A percentile compares a stretch with the other conserved stretches of the same genome.
Evolutionary conservation across 30 jellyfish, hydroid and myxozoan species (phyloP).

Genomic region (Pelagia noctiluca): DNA sequence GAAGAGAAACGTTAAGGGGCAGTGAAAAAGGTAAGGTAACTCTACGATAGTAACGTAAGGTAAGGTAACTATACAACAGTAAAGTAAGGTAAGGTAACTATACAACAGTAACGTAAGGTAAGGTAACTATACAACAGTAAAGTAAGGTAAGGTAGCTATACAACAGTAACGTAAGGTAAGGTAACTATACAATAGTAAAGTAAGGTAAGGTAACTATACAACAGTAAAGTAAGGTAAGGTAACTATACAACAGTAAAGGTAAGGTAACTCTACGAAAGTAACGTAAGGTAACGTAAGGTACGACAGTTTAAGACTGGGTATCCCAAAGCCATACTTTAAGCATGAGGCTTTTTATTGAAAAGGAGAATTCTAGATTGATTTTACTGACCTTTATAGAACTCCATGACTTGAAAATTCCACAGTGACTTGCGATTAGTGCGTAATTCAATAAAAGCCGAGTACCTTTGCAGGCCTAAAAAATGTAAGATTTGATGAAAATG

Average conservation of each 20-base stretch:
- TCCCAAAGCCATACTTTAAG: too few relatives aligned
- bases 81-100: too few relatives aligned
- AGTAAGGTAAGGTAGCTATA: background rate
- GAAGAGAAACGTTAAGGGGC: background rate
- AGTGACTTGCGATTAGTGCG: slow-evolving; percentile 40
- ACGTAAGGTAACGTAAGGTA: too few relatives aligned
- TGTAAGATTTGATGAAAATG: background rate
- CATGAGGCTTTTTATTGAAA: background rate
- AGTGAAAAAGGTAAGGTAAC: background rate
- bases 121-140: too few relatives aligned
- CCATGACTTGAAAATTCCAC: slow-evolving; percentile 39
- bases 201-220: too few relatives aligned
- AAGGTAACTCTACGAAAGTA: background rate
- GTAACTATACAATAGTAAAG: too few relatives aligned
- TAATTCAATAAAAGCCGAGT: slow-evolving; percentile 49
- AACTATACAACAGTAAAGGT: background rate
- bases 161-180: background rate
- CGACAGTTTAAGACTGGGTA: too few relatives aligned
- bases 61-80: too few relatives aligned
- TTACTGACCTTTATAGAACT: slow-evolving; percentile 22
- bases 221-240: background rate
- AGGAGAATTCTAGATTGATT: too few relatives aligned
- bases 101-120: too few relatives aligned
- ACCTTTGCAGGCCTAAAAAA: slow-evolving; percentile 34
- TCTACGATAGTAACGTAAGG: too few relatives aligned